A percentile compares a stretch with the other conserved stretches of the same genome.
Conservation (phyloP, 2,888 invertebrate genomes). For the Drosophila meridionalis region DNA sequence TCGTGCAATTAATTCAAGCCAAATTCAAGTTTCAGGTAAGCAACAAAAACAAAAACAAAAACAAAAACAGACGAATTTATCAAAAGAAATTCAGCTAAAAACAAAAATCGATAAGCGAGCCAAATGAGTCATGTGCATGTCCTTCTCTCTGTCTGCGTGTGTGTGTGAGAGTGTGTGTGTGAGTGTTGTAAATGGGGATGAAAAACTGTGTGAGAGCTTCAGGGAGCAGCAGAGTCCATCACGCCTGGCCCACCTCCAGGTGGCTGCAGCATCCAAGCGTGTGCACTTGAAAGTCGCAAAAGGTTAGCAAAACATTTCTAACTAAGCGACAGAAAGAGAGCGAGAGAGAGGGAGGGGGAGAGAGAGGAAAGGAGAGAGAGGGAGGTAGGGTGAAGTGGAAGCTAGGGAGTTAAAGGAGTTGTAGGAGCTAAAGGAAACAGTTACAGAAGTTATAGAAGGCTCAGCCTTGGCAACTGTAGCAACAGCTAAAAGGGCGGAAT, state of each 20-base stretch:
- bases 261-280: conserved; percentile 55
- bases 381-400: not conserved
- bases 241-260: conserved; percentile 17
- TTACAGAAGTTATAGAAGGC: not conserved
- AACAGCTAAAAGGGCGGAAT: not conserved
- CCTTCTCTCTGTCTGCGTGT: conserved; percentile 44
- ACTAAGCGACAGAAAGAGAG: not conserved
- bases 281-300: conserved; percentile 52
- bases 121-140: conserved; percentile 75
- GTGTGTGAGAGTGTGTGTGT: conserved; percentile 20
- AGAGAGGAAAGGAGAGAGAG: too few species aligned
- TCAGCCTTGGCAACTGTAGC: conserved; percentile 2
- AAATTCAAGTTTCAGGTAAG: conserved; percentile 85
- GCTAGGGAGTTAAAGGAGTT: not conserved
- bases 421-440: not conserved
- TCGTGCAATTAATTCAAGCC: conserved; percentile 84
- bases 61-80: not conserved
- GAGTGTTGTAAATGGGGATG: conserved; percentile 63
- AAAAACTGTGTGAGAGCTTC: conserved; percentile 47
- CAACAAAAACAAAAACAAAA: conserved; percentile 8
- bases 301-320: conserved; percentile 3
- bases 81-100: conserved; percentile 10
- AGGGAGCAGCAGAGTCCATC: conserved; percentile 4
- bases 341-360: not conserved
- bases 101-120: conserved; percentile 72